Base-by-base conservation (phyloP, 1,140 invertebrate genomes). In the Coenobita brevimanus region DNA sequence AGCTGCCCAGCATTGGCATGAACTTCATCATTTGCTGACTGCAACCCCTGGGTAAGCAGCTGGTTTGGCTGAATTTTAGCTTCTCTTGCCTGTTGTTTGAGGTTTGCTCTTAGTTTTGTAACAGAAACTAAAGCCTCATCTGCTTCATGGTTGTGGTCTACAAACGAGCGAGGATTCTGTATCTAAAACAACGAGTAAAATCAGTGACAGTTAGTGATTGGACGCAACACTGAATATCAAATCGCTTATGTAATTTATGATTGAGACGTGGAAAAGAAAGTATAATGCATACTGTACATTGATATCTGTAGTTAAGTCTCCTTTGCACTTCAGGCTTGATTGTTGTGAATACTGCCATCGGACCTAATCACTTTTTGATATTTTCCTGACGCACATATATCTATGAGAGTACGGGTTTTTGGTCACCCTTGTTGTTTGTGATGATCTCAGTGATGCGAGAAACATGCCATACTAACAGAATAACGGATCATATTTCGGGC, bases 151-250 rank as follows among this genome's bases (percentile, higher is more conserved):
- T n/a, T n/a, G n/a, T n/a, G n/a, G n/a, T n/a, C n/a, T n/a, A n/a
- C n/a, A 64, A 64, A 64, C 3, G 62, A 64, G 62, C 62, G 62
- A 3, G 62, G 62, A 64, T 64, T 64, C 62, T 64, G 62, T 21
- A 64, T 6, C 62, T 64, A 21, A 64, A 64, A 64, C 62, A 64
- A 21, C 4, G 21, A 64, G 33, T 64, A 64, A n/a, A n/a, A n/a
- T 64, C 3, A 64, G 3, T 6, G 21, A 6, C 33, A 64, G 21
- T 64, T 64, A 64, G 33, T 64, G 33, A 64, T 64, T 3, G 62
- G 21, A 64, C 21, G 62, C 3, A 64, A 64, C 62, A 64, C 3
- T 21, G 62, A 64, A 21, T 64, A 3, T 21, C 62, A 3, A 24
- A 6, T 64, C 3, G 33, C 6, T 6, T 21, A 64, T 24, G 62